phyloP scores from a whole-genome alignment of 2,113 vertebrate genomes.

The Heterotilapia buettikoferi region DNA sequence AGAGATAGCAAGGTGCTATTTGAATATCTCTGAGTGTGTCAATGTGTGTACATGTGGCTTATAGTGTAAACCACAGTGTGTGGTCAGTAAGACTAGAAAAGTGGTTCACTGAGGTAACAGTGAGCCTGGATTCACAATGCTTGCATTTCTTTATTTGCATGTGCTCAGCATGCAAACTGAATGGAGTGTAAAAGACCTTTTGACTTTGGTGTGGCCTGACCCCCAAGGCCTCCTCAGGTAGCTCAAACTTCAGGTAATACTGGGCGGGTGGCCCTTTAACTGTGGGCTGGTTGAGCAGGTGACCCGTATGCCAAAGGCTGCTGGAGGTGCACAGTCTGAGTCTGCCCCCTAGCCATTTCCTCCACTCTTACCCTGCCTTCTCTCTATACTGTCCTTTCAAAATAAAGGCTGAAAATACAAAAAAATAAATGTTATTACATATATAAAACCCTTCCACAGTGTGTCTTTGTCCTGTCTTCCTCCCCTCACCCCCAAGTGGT shows the following conservation, averaged over 20 bases:
- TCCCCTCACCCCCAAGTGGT: background rate
- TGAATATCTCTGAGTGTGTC: background rate
- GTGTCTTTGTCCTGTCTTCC: background rate
- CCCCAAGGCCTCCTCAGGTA: background rate
- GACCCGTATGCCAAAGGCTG: background rate
- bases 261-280: background rate
- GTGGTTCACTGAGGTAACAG: background rate
- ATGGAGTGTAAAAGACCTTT: background rate
- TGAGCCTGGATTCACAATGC: background rate
- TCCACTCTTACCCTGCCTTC: background rate
- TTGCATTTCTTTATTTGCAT: background rate
- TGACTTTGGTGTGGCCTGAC: background rate
- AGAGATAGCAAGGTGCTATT: background rate
- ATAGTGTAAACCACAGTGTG: background rate
- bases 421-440: background rate
- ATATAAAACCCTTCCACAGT: background rate
- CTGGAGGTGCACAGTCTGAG: background rate
- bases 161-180: background rate
- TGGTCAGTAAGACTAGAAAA: background rate
- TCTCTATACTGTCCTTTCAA: background rate
- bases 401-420: background rate
- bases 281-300: background rate
- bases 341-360: background rate
- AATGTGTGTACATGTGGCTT: background rate
- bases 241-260: background rate